Evolutionary conservation across 2,797 vertebrate genomes (phyloP).

Genomic region (Notoglanidium macrostoma): DNA sequence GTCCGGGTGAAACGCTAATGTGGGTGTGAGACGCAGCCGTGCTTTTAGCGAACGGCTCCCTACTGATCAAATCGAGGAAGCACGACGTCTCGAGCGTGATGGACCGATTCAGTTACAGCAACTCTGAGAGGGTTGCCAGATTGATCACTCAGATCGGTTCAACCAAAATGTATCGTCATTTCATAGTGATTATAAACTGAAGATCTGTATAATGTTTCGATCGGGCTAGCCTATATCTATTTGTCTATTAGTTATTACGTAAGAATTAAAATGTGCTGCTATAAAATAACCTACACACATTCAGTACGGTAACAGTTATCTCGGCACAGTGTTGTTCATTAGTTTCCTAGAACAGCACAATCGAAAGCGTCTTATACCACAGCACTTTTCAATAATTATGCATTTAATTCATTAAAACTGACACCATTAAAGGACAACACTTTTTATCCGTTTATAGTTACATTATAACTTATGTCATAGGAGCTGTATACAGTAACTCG

Average conservation of each 20-base stretch:
- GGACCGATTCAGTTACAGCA: conserved; percentile 6
- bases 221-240: not conserved
- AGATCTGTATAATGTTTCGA: no score
- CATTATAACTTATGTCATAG: not conserved
- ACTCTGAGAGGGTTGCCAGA: conserved; percentile 1
- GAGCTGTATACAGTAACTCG: not conserved
- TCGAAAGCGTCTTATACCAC: not conserved
- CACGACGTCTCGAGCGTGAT: not conserved
- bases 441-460: not conserved
- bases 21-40: not conserved
- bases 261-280: not conserved
- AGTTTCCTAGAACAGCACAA: not conserved
- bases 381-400: not conserved
- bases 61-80: conserved; percentile 19
- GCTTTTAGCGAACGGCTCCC: conserved; percentile 15
- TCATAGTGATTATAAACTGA: not conserved
- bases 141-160: not conserved
- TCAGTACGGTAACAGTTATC: not conserved
- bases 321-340: not conserved
- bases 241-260: not conserved
- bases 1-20: conserved; percentile 19
- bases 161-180: not conserved
- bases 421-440: not conserved
- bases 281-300: not conserved
- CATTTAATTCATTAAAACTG: not conserved